These are phyloP conservation scores for Oedothorax gibbosus DNA, from an alignment of 1,140 invertebrate genomes.

Conservation along the genomic window DNA sequence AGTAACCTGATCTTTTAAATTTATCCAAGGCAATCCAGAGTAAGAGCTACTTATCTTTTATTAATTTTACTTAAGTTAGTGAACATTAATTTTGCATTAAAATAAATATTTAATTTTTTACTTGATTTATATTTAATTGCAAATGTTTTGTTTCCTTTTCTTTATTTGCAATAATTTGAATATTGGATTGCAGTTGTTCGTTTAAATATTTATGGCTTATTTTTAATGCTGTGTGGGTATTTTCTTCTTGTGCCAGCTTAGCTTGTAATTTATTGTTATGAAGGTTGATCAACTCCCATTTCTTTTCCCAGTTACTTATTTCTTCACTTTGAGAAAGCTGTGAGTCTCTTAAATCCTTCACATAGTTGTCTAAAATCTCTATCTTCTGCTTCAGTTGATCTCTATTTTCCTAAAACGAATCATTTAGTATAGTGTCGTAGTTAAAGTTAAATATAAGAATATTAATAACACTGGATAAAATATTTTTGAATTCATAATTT, in stretches of 20 bases:
- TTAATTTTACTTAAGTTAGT: too few species aligned
- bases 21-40: too few species aligned
- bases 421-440: neutral
- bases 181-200: neutral
- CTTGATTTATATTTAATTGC: slow-evolving; percentile 29
- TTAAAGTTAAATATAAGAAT: too few species aligned
- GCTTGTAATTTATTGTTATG: slow-evolving; percentile 17
- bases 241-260: slow-evolving; percentile 29
- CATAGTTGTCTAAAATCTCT: slow-evolving; percentile 29
- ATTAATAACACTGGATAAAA: too few species aligned
- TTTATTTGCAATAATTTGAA: slow-evolving; percentile 20
- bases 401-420: slow-evolving; percentile 35
- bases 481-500: too few species aligned
- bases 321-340: slow-evolving; percentile 1
- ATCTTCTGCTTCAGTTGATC: slow-evolving; percentile 47
- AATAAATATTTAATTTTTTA: neutral
- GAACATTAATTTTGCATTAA: too few species aligned
- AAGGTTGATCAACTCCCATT: slow-evolving; percentile 20
- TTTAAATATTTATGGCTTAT: neutral
- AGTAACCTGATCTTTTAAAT: too few species aligned
- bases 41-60: too few species aligned
- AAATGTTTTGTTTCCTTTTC: slow-evolving; percentile 31
- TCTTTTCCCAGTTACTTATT: slow-evolving; percentile 40
- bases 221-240: slow-evolving; percentile 1
- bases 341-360: slow-evolving; percentile 38